phyloP scores from a whole-genome alignment of 2,888 invertebrate species.

The Oligia latruncula region DNA sequence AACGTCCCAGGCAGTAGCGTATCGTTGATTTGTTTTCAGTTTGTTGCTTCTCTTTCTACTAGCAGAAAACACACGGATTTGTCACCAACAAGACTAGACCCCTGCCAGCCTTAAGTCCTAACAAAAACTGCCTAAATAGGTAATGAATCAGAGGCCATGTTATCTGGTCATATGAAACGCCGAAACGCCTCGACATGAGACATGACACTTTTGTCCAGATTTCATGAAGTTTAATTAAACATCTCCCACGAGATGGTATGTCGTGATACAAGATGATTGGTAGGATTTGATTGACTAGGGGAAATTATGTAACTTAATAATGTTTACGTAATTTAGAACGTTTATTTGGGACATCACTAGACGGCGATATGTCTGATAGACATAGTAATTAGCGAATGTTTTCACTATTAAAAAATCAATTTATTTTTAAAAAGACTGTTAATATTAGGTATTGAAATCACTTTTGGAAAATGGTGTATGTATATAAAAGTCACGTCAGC shows the following conservation, averaged over 20 bases:
- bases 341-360: not conserved
- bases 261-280: constrained; percentile 70
- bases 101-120: constrained; percentile 34
- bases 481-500: not conserved
- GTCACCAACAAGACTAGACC: constrained; percentile 74
- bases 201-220: constrained; percentile 80
- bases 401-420: not conserved
- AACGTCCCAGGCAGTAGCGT: constrained; percentile 80
- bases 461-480: not conserved
- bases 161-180: constrained; percentile 72
- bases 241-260: constrained; percentile 72
- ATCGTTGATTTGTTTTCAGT: constrained; percentile 87
- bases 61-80: constrained; percentile 71
- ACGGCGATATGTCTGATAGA: not conserved
- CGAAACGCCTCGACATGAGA: constrained; percentile 74
- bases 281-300: constrained; percentile 80
- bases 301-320: constrained; percentile 75
- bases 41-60: constrained; percentile 77
- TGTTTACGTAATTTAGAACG: constrained; percentile 49
- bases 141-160: constrained; percentile 65
- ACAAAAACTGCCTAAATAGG: constrained; percentile 42
- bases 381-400: not conserved
- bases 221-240: constrained; percentile 84
- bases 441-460: not conserved
- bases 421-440: not conserved